Percentiles rank a stretch among this genome's conserved stretches.
Evolutionary conservation across 1,140 invertebrate species (phyloP).

Genomic region (Zaprionus capensis): DNA sequence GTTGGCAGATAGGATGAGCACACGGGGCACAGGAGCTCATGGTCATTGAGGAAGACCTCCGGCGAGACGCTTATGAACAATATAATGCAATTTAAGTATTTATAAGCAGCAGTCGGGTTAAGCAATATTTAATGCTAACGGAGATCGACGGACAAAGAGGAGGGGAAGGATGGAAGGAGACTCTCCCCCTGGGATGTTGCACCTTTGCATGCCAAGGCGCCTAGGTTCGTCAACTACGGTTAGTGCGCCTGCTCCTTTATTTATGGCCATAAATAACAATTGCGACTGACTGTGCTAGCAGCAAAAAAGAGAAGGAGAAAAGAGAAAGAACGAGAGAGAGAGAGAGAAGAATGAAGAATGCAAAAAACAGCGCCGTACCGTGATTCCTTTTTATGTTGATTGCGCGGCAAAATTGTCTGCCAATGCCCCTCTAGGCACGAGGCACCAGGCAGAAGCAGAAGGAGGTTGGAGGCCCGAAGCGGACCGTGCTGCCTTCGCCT

Average conservation of each 20-base stretch:
- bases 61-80: slow-evolving; percentile 38
- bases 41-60: neutral
- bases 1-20: slow-evolving; percentile 17
- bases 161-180: slow-evolving; percentile 28
- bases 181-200: slow-evolving; percentile 16
- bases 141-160: slow-evolving; percentile 42
- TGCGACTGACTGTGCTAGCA: slow-evolving; percentile 31
- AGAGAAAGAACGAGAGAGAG: neutral
- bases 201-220: slow-evolving; percentile 4
- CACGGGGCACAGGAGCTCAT: slow-evolving; percentile 5
- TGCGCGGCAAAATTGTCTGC: slow-evolving; percentile 68
- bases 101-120: slow-evolving; percentile 57
- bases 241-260: slow-evolving; percentile 21
- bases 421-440: slow-evolving; percentile 10
- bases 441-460: neutral
- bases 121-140: slow-evolving; percentile 78
- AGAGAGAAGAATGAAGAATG: slow-evolving; percentile 4
- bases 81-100: slow-evolving; percentile 62
- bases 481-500: slow-evolving; percentile 21
- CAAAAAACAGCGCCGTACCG: slow-evolving; percentile 57
- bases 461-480: neutral
- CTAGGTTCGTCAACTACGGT: slow-evolving; percentile 9
- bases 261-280: slow-evolving; percentile 73
- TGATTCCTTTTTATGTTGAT: slow-evolving; percentile 75
- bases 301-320: neutral